Conservation (phyloP, 2,113 vertebrate species). For the Arenaria interpres region DNA sequence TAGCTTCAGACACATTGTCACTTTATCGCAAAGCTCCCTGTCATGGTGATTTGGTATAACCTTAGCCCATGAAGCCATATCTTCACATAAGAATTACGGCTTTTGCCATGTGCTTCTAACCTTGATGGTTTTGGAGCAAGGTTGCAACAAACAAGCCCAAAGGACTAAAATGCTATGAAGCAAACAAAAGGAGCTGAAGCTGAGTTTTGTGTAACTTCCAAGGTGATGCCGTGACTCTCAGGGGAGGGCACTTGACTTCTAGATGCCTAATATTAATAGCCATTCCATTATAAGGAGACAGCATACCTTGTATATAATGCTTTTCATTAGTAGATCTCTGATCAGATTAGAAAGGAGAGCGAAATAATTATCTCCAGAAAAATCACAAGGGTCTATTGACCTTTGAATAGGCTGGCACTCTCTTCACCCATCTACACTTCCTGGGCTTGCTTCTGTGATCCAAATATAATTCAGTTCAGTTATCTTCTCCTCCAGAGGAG, state of each 20-base stretch:
- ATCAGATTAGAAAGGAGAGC: not conserved
- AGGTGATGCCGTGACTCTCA: not conserved
- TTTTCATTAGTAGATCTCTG: not conserved
- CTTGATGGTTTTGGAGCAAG: not conserved
- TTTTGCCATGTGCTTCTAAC: not conserved
- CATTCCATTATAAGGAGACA: not conserved
- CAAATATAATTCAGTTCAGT: not conserved
- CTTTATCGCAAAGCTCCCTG: not conserved
- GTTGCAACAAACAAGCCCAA: not conserved
- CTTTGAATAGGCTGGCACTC: not conserved
- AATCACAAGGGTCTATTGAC: not conserved
- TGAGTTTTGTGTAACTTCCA: not conserved
- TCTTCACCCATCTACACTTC: not conserved
- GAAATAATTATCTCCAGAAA: not conserved
- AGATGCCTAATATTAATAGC: not conserved
- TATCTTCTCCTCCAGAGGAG: not conserved
- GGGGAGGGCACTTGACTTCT: not conserved
- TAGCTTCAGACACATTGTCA: not conserved
- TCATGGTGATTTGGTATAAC: not conserved
- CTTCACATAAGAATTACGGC: not conserved
- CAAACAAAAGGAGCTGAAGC: not conserved
- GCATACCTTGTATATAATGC: not conserved
- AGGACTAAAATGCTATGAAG: rapidly evolving
- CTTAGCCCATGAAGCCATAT: not conserved
- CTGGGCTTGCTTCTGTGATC: not conserved